Percentiles rank a stretch among this genome's conserved stretches.
phyloP scores from a whole-genome alignment of 1,140 invertebrate genomes.

The Cotesia chilonis region DNA sequence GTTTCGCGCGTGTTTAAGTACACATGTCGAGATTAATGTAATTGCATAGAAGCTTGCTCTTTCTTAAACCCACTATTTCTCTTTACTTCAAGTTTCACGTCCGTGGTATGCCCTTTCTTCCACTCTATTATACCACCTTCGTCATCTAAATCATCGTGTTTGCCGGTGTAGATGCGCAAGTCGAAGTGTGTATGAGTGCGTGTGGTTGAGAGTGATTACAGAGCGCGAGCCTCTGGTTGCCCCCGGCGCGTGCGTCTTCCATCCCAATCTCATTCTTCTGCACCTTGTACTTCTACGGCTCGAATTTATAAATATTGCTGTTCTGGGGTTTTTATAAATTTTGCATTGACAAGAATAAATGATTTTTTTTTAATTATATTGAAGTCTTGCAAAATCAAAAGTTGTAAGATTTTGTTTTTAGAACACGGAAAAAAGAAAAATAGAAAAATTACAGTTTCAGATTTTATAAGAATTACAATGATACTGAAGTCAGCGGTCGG shows the following conservation, averaged over 20 bases:
- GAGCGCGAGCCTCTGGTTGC: conserved; percentile 62
- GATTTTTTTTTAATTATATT: too few relatives aligned
- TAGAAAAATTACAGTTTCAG: too few relatives aligned
- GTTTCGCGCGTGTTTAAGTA: conserved; percentile 46
- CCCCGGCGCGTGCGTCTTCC: conserved; percentile 64
- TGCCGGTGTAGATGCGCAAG: not conserved
- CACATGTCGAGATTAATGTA: conserved; percentile 39
- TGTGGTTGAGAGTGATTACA: conserved; percentile 60
- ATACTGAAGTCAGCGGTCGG: too few relatives aligned
- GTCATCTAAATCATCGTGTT: conserved; percentile 26
- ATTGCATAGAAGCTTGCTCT: conserved; percentile 30
- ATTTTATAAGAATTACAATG: too few relatives aligned
- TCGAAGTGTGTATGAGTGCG: conserved; percentile 41
- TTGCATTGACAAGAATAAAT: too few relatives aligned
- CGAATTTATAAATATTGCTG: too few relatives aligned
- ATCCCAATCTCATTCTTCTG: conserved; percentile 36
- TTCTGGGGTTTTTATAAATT: too few relatives aligned
- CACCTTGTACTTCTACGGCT: conserved; percentile 7
- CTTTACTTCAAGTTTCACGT: not conserved
- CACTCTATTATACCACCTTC: conserved; percentile 15
- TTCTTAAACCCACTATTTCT: conserved; percentile 13
- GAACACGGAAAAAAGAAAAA: too few relatives aligned
- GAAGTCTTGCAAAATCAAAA: too few relatives aligned
- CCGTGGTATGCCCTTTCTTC: not conserved
- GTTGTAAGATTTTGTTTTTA: too few relatives aligned